Evolutionary conservation across 2,888 invertebrate species (phyloP), one percentile per base, ranked within the genome.

Genomic region (Furcula furcula): DNA sequence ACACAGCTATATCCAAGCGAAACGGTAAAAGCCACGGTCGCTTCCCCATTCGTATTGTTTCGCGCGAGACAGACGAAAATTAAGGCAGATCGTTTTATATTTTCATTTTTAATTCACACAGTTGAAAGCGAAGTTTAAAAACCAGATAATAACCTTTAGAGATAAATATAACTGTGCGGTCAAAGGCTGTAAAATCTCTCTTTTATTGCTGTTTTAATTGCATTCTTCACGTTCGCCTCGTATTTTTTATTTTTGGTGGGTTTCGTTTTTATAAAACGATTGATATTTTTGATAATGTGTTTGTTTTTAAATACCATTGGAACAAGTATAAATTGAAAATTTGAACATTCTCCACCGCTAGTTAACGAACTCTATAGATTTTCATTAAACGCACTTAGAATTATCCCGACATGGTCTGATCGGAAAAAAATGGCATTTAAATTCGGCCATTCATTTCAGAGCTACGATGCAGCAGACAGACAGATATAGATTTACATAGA

Each of bases 201-300:
- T 72, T 79, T 83, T 78, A 79, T 82, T 76, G 68, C 71, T 64
- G 67, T 68, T 81, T 76, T 83, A 84, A 84, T 84, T 81, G 75
- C 79, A 79, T 80, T 81, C 76, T 76, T 79, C 67, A 66, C 69
- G 63, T 70, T 73, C 56, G 49, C 54, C 46, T 46, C 48, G 59
- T 50, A 72, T 71, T 59, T 63, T 64, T 67, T 69, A 70, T 71
- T 73, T 68, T 67, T 60, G 55, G n/a, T 55, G 53, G 59, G 55
- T 72, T 71, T 60, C 51, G 55, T 55, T 65, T 65, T 65, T 51
- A 61, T 64, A 59, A 60, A 62, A 52, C 43, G 46, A 63, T 71
- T 46, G 52, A 57, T 36, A 43, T 51, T 60, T 15, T 6, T n/a
- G n/a, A n/a, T n/a, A n/a, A n/a, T n/a, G n/a, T n/a, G n/a, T n/a